Percentiles rank a stretch among this genome's conserved stretches.
Conservation (phyloP, 2,113 vertebrate species). For the Lamprologus sp. region DNA sequence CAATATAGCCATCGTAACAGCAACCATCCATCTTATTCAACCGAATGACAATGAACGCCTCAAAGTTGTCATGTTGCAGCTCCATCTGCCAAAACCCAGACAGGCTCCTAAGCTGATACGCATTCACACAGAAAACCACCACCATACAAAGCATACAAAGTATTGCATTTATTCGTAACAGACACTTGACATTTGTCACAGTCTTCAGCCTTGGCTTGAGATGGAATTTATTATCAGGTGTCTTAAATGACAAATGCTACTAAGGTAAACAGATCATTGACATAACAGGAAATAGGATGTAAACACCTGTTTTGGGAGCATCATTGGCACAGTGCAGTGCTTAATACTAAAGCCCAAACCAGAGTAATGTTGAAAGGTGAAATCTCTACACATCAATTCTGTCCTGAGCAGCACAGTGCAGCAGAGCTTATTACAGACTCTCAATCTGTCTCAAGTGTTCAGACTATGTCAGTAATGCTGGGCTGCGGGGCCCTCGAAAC, state of each 20-base stretch:
- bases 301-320: slow-evolving; percentile 52
- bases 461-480: slow-evolving; percentile 35
- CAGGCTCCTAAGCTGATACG: slow-evolving; percentile 21
- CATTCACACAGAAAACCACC: slow-evolving; percentile 27
- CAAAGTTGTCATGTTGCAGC: slow-evolving; percentile 34
- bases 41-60: slow-evolving; percentile 44
- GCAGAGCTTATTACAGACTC: slow-evolving; percentile 58
- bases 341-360: slow-evolving; percentile 33
- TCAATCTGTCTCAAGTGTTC: slow-evolving; percentile 59
- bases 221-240: slow-evolving; percentile 46
- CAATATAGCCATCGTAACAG: background rate
- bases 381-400: slow-evolving; percentile 55
- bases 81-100: slow-evolving; percentile 34
- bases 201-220: background rate
- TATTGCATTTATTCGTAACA: slow-evolving; percentile 45
- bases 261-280: slow-evolving; percentile 48
- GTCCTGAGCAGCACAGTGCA: slow-evolving; percentile 43
- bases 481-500: slow-evolving; percentile 29
- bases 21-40: slow-evolving; percentile 56
- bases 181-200: slow-evolving; percentile 44
- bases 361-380: slow-evolving; percentile 50
- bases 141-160: slow-evolving; percentile 10
- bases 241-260: slow-evolving; percentile 51
- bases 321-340: slow-evolving; percentile 3
- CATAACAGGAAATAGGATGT: background rate